Evolutionary conservation across 2,113 vertebrate genomes (phyloP).

Genomic region (Lichenostomus cassidix): DNA sequence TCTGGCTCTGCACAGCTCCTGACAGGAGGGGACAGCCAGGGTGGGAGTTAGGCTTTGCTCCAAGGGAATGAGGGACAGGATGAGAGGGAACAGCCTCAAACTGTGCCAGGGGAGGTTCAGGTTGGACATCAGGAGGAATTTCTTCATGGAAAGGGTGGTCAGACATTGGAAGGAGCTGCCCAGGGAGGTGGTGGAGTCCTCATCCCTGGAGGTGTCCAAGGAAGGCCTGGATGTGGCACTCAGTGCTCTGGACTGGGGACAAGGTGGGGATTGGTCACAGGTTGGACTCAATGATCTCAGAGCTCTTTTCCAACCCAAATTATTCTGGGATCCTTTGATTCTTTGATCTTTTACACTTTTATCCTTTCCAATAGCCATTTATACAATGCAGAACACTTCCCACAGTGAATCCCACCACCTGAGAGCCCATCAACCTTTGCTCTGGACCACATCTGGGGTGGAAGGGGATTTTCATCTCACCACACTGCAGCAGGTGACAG

Average conservation of each 20-base stretch:
- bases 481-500: not conserved
- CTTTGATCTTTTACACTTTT: not conserved
- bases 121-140: not conserved
- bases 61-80: not conserved
- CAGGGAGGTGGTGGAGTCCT: not conserved
- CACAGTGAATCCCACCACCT: not conserved
- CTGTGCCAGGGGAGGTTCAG: rapidly evolving
- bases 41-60: rapidly evolving
- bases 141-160: rapidly evolving
- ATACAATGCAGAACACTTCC: not conserved
- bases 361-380: not conserved
- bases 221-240: rapidly evolving
- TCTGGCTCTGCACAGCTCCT: not conserved
- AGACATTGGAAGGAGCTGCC: rapidly evolving
- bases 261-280: rapidly evolving
- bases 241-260: not conserved
- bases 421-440: not conserved
- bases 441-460: not conserved
- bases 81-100: rapidly evolving
- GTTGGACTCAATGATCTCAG: rapidly evolving
- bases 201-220: not conserved
- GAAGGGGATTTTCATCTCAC: not conserved
- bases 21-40: not conserved
- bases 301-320: not conserved
- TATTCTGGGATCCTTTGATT: not conserved